phyloP scores from a whole-genome alignment of 2,888 invertebrate species.

The Agonopterix alstromeriana region DNA sequence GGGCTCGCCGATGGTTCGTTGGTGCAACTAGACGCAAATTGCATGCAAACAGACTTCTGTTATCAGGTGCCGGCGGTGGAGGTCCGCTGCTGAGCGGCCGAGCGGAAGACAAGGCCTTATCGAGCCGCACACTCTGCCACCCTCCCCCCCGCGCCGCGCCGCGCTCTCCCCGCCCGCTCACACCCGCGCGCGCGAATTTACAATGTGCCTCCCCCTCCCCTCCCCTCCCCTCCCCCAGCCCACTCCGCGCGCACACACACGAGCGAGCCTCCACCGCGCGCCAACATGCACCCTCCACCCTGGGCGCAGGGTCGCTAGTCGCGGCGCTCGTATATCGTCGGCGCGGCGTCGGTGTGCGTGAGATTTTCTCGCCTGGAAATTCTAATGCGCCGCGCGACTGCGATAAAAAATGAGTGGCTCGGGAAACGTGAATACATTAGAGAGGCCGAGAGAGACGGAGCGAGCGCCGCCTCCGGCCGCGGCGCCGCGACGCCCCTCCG shows the following conservation, averaged over 20 bases:
- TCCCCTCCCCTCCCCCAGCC: conserved; percentile 24
- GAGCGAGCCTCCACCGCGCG: conserved; percentile 14
- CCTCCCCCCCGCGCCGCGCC: conserved; percentile 9
- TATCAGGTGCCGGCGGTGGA: background rate
- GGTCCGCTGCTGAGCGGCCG: conserved; percentile 17
- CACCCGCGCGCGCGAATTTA: conserved; percentile 54
- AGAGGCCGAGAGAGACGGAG: conserved; percentile 48
- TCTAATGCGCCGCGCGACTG: conserved; percentile 74
- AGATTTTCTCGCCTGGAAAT: conserved; percentile 75
- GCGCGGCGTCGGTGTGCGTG: conserved; percentile 45
- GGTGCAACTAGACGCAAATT: no score
- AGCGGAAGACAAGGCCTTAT: conserved; percentile 12
- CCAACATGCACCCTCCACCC: conserved; percentile 6
- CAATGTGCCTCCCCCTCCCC: conserved; percentile 49
- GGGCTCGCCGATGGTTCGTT: no score
- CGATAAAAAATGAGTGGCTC: conserved; percentile 73
- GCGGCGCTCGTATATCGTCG: background rate
- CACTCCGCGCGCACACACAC: conserved; percentile 1
- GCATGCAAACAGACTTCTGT: no score
- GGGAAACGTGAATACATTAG: conserved; percentile 73
- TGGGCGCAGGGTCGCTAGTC: conserved; percentile 15
- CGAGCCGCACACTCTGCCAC: conserved; percentile 13
- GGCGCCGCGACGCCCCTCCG: conserved; percentile 23
- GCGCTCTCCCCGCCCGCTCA: conserved; percentile 14
- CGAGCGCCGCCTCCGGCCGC: conserved; percentile 28